Evolutionary conservation across 2,888 invertebrate species (phyloP), one percentile per base, ranked within the genome.

Genomic region (Pantelozetes paolii): DNA sequence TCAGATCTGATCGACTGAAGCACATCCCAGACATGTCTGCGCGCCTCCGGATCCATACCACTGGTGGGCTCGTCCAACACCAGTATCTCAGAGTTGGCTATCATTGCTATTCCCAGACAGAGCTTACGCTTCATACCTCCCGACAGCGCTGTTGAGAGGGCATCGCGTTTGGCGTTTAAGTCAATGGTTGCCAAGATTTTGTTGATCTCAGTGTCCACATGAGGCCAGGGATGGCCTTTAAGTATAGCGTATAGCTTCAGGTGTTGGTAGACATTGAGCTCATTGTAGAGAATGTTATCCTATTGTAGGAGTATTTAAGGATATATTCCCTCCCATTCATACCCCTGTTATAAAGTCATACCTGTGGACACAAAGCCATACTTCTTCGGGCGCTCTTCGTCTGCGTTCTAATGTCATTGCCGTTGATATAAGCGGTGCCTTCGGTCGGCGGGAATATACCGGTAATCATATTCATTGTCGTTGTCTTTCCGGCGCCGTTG

Each of bases 71-170:
- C 78, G 74, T 78, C 78, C 30, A 78, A 74, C 36, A 78, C 74
- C n/a, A 78, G 59, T 18, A 78, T 74, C 78, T 84, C 86, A 18
- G 92, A 89, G 77, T 88, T 87, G 0, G 93, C 92, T 45, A 92
- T 87, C 70, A 94, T 85, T 0, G 94, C 91, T 82, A 93, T 91
- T 40, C 89, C 93, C 26, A 95, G 85, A 67, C 90, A 92, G 54
- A 96, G 83, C 77, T 93, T 89, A 72, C 96, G 86, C 83, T 93
- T 91, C 88, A 94, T 94, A 15, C 96, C 96, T 18, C 95, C 94
- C 0, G 95, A 95, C 74, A 96, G 83, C 71, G 75, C 72, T 42
- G 74, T 72, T 0, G 76, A 54, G 15, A 78, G 18, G 2, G 74
- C 42, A 11, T 71, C 20, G n/a, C 75, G 54, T 20, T 76, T 75